A percentile compares a stretch with the other conserved stretches of the same genome.
These are phyloP conservation scores for Microtus pennsylvanicus DNA, from an alignment of 2,113 vertebrate species.

Conservation along the genomic window DNA sequence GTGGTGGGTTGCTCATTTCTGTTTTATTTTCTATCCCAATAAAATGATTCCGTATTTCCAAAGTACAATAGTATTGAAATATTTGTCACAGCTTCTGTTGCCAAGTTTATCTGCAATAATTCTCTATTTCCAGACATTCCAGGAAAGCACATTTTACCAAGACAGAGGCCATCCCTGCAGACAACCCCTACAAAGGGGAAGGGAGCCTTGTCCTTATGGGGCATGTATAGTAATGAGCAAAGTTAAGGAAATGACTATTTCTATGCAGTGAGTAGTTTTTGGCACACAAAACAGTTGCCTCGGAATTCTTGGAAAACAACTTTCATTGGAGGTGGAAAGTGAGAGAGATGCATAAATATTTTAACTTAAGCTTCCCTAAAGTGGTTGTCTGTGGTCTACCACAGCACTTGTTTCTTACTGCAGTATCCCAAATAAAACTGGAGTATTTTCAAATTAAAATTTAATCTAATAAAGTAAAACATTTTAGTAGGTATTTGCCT, in stretches of 20 bases:
- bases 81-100: neutral
- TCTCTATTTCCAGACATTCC: neutral
- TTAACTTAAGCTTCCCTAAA: neutral
- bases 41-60: neutral
- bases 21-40: neutral
- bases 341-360: neutral
- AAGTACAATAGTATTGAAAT: neutral
- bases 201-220: neutral
- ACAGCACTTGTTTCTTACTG: neutral
- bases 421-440: neutral
- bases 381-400: neutral
- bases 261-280: neutral
- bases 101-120: neutral
- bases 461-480: conserved; percentile 35
- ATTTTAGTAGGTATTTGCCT: neutral
- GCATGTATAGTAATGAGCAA: neutral
- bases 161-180: neutral
- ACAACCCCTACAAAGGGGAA: neutral
- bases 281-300: neutral
- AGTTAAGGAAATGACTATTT: neutral
- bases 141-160: neutral
- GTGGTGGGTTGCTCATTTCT: neutral
- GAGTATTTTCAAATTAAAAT: neutral
- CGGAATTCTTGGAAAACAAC: neutral
- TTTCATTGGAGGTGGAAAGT: neutral